A percentile compares a stretch with the other conserved stretches of the same genome.
Conservation (phyloP, 2,113 vertebrate genomes). For the Brachypteracias leptosomus region DNA sequence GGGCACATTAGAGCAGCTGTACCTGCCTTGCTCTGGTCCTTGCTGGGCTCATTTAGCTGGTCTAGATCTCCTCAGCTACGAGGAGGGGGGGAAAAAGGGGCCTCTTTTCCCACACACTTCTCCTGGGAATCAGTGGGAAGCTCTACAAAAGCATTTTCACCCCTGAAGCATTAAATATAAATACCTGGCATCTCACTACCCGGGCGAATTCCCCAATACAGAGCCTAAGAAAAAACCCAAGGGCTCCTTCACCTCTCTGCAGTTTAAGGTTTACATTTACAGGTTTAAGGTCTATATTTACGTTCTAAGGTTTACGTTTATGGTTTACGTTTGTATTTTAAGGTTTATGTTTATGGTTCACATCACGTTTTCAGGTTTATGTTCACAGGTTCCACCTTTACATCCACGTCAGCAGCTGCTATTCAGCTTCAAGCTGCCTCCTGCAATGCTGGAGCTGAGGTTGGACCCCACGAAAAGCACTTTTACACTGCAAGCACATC, state of each 20-base stretch:
- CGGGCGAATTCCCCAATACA: background rate
- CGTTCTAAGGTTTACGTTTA: too few species aligned
- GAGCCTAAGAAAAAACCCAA: background rate
- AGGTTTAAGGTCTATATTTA: background rate
- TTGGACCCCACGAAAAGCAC: background rate
- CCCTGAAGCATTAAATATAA: background rate
- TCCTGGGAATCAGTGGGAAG: background rate
- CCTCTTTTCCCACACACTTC: background rate
- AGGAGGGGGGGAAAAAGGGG: background rate
- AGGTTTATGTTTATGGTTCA: too few species aligned
- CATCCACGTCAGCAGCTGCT: too few species aligned
- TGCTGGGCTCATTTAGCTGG: background rate
- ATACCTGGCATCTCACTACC: background rate
- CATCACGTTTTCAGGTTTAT: too few species aligned
- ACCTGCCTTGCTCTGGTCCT: background rate
- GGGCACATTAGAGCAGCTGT: background rate
- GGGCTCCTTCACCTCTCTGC: background rate
- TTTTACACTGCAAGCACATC: accelerated
- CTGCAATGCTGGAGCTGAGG: background rate
- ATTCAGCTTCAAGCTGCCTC: background rate
- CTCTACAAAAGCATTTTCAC: background rate
- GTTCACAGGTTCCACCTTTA: too few species aligned
- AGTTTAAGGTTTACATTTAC: background rate
- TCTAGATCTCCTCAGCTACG: background rate
- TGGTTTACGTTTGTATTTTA: too few species aligned